phyloP scores from a whole-genome alignment of 1,140 invertebrate species.

The Cotesia chilonis region DNA sequence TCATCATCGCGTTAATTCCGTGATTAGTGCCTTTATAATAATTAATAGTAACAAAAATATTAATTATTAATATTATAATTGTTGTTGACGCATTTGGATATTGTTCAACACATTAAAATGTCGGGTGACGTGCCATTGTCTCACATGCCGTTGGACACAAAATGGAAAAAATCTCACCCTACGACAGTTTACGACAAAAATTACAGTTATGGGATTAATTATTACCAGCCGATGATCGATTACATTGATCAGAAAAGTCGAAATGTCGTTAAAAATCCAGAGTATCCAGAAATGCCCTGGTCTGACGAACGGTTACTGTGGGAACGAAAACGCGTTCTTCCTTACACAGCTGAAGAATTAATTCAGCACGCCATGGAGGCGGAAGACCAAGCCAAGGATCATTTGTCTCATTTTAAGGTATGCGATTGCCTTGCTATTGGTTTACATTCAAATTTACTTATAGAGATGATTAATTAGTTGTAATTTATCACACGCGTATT shows the following conservation, averaged over 20 bases:
- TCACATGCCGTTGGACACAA: constrained; percentile 63
- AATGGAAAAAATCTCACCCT: constrained; percentile 60
- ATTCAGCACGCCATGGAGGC: constrained; percentile 71
- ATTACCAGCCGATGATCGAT: constrained; percentile 85
- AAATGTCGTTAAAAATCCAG: constrained; percentile 53
- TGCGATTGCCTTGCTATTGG: constrained; percentile 27
- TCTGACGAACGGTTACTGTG: constrained; percentile 71
- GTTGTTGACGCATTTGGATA: constrained; percentile 17
- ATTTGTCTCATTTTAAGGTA: constrained; percentile 68
- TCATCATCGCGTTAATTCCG: no score
- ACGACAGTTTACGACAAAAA: constrained; percentile 79
- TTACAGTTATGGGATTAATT: constrained; percentile 82
- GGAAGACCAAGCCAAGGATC: constrained; percentile 73
- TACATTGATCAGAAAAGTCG: constrained; percentile 72
- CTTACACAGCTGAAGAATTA: constrained; percentile 73
- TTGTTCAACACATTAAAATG: constrained; percentile 45
- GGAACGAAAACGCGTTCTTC: constrained; percentile 65
- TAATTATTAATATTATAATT: neutral
- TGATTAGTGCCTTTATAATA: neutral
- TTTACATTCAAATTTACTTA: no score
- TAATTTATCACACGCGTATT: no score
- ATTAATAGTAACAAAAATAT: constrained; percentile 4
- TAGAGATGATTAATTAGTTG: no score
- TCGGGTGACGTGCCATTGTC: constrained; percentile 52
- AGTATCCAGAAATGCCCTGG: constrained; percentile 76